phyloP scores from a whole-genome alignment of 2,888 invertebrate species.

The Trichopoda pennipes region DNA sequence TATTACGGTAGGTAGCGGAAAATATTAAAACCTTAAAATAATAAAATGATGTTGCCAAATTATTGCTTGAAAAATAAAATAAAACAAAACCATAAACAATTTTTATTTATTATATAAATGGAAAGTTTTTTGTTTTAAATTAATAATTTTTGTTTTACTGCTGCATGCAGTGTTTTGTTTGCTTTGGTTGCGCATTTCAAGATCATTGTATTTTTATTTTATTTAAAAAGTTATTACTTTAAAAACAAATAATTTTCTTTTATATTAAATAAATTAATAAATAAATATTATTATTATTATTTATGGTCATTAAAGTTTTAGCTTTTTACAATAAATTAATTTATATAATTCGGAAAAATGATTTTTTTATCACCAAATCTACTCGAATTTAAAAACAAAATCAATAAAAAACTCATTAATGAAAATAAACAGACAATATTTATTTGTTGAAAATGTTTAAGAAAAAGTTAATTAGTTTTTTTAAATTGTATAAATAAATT shows the following conservation, averaged over 20 bases:
- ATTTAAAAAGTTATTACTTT: slow-evolving; percentile 18
- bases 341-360: slow-evolving; percentile 3
- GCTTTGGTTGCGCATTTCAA: no score
- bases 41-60: no score
- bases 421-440: slow-evolving; percentile 42
- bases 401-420: slow-evolving; percentile 9
- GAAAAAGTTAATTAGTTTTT: not conserved
- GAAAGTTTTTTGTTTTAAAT: no score
- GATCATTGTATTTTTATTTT: not conserved
- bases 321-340: slow-evolving; percentile 1
- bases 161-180: no score
- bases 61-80: no score
- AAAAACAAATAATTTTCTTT: slow-evolving; percentile 13
- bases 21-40: no score
- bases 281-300: slow-evolving; percentile 14
- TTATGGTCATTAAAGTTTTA: slow-evolving; percentile 18
- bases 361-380: not conserved
- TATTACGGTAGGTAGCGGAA: no score
- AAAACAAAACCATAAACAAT: no score
- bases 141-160: no score
- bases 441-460: slow-evolving; percentile 15
- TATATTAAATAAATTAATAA: slow-evolving; percentile 2
- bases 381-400: slow-evolving; percentile 3
- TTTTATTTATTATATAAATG: no score
- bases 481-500: no score